phyloP scores from a whole-genome alignment of 1,140 invertebrate species.

The Ylistrum balloti region DNA sequence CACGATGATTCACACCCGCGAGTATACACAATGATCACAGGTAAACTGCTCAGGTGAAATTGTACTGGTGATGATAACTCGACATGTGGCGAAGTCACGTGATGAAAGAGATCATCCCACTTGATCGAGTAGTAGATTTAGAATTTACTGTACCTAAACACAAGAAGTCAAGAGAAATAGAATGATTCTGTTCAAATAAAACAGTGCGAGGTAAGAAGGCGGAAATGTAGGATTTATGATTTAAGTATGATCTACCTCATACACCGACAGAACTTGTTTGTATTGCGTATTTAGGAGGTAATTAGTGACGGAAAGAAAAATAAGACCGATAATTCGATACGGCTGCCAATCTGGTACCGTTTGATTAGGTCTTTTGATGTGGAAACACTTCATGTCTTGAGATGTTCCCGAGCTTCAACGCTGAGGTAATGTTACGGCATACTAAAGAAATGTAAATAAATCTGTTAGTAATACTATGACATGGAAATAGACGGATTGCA shows the following conservation, averaged over 20 bases:
- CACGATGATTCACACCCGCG: conserved; percentile 7
- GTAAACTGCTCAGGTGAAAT: background rate
- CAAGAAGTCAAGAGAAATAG: background rate
- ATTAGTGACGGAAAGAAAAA: conserved; percentile 25
- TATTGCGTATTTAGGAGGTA: conserved; percentile 16
- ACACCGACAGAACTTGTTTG: background rate
- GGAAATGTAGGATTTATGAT: conserved; percentile 16
- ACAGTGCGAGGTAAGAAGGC: background rate
- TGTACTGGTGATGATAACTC: conserved; percentile 8
- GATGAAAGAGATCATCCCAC: conserved; percentile 25
- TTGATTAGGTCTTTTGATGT: background rate
- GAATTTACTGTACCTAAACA: conserved; percentile 4
- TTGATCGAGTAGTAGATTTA: conserved; percentile 1
- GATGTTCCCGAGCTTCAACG: background rate
- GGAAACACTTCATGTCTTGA: conserved; percentile 21
- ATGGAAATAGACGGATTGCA: background rate
- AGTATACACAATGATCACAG: background rate
- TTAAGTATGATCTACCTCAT: conserved; percentile 17
- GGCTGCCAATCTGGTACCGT: conserved; percentile 14
- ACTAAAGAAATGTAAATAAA: conserved; percentile 18
- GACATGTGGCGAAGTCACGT: background rate
- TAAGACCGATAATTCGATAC: conserved; percentile 27
- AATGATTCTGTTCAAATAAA: conserved; percentile 40
- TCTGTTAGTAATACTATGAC: conserved; percentile 23
- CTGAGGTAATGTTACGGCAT: conserved; percentile 26